Percentiles rank a stretch among this genome's conserved stretches.
These are phyloP conservation scores for Pomacea maculata DNA, from an alignment of 1,140 invertebrate species.

Conservation along the genomic window DNA sequence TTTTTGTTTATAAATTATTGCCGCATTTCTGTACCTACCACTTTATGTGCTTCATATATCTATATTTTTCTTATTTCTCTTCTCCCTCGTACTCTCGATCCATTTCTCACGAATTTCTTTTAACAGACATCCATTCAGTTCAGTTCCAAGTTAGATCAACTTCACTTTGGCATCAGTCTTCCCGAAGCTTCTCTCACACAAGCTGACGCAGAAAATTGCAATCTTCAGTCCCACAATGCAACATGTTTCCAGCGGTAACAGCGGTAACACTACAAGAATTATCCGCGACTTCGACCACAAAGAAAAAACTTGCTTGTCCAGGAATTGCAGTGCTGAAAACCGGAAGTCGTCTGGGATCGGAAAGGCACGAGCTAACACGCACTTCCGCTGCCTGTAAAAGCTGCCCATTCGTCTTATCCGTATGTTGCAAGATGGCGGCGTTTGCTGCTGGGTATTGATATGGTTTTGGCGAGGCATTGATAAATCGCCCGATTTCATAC, in stretches of 20 bases:
- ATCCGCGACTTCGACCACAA: background rate
- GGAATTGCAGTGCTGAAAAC: constrained; percentile 6
- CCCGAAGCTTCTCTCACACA: background rate
- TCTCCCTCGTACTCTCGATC: no score
- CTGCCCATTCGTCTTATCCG: background rate
- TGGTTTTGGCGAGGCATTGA: constrained; percentile 1
- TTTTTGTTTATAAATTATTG: no score
- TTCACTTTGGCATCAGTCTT: background rate
- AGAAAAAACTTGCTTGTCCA: background rate
- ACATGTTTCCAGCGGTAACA: background rate
- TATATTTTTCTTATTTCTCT: no score
- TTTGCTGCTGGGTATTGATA: background rate
- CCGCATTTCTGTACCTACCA: no score
- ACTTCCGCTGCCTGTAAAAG: constrained; percentile 1
- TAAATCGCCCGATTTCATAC: constrained; percentile 2
- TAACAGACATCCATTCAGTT: background rate
- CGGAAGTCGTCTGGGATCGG: constrained; percentile 8
- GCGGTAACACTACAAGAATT: background rate
- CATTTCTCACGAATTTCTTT: background rate
- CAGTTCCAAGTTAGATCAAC: background rate
- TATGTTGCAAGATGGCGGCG: constrained; percentile 2
- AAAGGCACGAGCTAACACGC: constrained; percentile 10
- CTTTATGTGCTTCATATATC: no score
- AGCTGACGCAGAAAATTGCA: no score
- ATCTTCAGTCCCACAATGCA: background rate